Evolutionary conservation across 2,888 invertebrate species (phyloP), one percentile per base, ranked within the genome.

Genomic region (Scaptomyza cyrtandrae): DNA sequence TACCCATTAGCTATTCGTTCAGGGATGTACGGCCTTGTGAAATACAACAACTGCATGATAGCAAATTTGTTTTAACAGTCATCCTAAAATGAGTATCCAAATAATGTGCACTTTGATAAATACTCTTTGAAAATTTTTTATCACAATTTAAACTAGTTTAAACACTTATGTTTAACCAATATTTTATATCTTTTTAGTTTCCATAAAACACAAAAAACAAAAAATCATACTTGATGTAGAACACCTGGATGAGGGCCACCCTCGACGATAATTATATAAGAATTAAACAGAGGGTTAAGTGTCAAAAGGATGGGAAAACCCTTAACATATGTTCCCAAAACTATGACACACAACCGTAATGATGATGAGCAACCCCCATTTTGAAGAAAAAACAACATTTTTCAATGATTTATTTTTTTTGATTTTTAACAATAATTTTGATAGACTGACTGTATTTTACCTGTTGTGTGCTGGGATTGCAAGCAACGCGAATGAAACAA

Each of bases 221-320:
- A 14, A 41, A 64, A 55, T 27, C 24, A 3, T 35, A 57, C 2
- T 19, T 33, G 24, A 9, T 6, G 24, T 16, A 2, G 37, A 73
- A 68, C 74, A 73, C 75, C 81, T 78, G 75, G 53, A 1, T 13
- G 39, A 19, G 60, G 29, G 24, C 58, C 70, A 76, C 78, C 83
- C 60, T 58, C 35, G 6, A 48, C 1, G 43, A 60, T 71, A 80
- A 83, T 83, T 79, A 72, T 44, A 41, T 45, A 46, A 24, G 59
- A 46, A 66, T 64, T 80, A 86, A 78, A 69, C 54, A 73, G 53
- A 70, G 75, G 84, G 84, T 83, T 78, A 84, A 83, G 84, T 88
- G 88, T 72, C 71, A 88, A 88, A 86, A 88, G 86, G 75, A 83
- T 83, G 80, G 63, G 63, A 45, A 16, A 45, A 57, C 58, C 60